Percentiles rank a stretch among this genome's conserved stretches.
Conservation (phyloP, 1,140 invertebrate genomes). For the Hirudo medicinalis region DNA sequence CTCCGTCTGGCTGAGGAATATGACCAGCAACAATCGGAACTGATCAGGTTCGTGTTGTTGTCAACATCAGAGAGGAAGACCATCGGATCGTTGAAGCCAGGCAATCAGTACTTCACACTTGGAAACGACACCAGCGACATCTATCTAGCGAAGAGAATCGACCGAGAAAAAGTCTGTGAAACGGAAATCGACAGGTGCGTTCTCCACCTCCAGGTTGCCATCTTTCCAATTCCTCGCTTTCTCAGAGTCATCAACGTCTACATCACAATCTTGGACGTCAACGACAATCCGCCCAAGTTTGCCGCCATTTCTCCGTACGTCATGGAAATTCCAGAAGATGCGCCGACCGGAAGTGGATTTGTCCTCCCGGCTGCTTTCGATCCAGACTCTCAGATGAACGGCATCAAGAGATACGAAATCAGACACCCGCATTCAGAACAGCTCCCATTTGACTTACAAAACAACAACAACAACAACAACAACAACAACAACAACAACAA, state of each 20-base stretch:
- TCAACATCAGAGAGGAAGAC: too few species aligned
- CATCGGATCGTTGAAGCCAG: not conserved
- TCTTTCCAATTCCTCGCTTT: not conserved
- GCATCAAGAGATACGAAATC: conserved; percentile 11
- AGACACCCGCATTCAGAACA: not conserved
- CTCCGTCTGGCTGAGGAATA: too few species aligned
- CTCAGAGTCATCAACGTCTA: not conserved
- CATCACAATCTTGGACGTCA: conserved; percentile 14
- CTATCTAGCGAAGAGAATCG: not conserved
- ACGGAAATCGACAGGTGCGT: not conserved
- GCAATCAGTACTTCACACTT: not conserved
- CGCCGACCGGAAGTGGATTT: conserved; percentile 18
- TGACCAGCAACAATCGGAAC: too few species aligned
- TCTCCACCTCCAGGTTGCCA: not conserved
- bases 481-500: not conserved
- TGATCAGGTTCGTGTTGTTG: too few species aligned
- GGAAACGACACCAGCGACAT: not conserved
- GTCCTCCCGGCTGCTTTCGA: conserved; percentile 26
- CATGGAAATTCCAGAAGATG: conserved; percentile 17
- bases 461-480: not conserved
- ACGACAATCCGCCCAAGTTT: conserved; percentile 22
- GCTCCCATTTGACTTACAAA: not conserved
- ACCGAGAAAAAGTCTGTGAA: not conserved
- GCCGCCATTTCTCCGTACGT: not conserved
- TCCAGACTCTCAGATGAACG: conserved; percentile 20